Base-by-base conservation (phyloP, 2,888 invertebrate species). In the Tethea ocularis region DNA sequence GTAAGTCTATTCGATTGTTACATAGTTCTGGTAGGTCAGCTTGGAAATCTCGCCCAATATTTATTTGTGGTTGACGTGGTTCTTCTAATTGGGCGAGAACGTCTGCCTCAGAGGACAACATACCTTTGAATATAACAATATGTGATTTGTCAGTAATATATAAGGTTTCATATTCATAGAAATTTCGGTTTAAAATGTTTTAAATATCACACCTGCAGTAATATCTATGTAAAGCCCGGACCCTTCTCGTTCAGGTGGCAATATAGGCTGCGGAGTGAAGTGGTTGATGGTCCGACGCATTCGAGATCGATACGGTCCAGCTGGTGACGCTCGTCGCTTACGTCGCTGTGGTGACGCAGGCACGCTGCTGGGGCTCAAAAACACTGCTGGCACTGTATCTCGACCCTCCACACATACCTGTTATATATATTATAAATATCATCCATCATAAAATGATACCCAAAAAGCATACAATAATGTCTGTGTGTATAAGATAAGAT, bases 211-310 rank as follows among this genome's bases (percentile, higher is more conserved):
- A 91, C 91, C 90, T 71, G 84, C 77, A 38, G 73, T 77, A 15
- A 92, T 83, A 66, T 94, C 93, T 75, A 95, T 94, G 80, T 96
- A 98, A 3, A 99, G 93, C 0, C 99, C 99, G 0, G 97, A 94
- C 0, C 98, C 98, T 67, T 96, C 95, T 66, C 99, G 94, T 62
- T 97, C 96, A 0, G 99, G 99, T 80, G 98, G 97, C 58, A 99
- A 92, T 79, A 99, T 97, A 0, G 99, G 99, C 29, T 98, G 97
- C 15, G 99, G 99, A 0, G 99, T 99, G 87, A 97, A 99, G 62
- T 94, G 94, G 6, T 82, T 84, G 66, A 82, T 86, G 60, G 83
- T 87, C 74, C 84, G 94, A 56, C 89, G 92, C 88, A 89, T 94
- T 61, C 87, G 94, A 64, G 91, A 88, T 20, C 89, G 84, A 68